A percentile compares a stretch with the other conserved stretches of the same genome.
phyloP scores from a whole-genome alignment of 2,888 invertebrate genomes.

The Epinotia bilunana region DNA sequence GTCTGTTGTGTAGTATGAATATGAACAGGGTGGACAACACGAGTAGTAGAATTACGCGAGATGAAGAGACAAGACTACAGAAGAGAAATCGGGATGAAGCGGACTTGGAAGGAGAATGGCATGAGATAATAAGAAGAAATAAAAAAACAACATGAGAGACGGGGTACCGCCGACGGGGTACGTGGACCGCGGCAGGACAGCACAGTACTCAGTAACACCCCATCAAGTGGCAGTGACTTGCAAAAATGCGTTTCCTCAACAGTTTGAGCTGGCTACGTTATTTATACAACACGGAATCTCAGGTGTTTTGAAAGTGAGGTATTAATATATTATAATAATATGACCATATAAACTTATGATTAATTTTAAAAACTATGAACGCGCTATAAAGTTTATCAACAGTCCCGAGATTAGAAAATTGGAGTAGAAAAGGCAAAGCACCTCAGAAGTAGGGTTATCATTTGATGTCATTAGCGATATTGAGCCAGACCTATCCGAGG shows the following conservation, averaged over 20 bases:
- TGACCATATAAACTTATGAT: conserved; percentile 41
- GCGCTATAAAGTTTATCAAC: no score
- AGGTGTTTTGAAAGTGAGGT: conserved; percentile 17
- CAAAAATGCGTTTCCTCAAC: conserved; percentile 35
- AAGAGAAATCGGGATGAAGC: neutral
- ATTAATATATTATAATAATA: no score
- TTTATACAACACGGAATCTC: conserved; percentile 6
- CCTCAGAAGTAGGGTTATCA: conserved; percentile 15
- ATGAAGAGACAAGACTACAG: neutral
- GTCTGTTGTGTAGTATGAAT: neutral
- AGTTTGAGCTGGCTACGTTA: conserved; percentile 27
- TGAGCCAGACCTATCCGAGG: conserved; percentile 39
- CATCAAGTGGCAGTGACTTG: neutral
- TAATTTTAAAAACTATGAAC: conserved; percentile 20
- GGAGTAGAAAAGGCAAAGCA: conserved; percentile 1
- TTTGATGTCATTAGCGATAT: conserved; percentile 36
- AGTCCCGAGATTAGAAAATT: no score
- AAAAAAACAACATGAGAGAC: neutral
- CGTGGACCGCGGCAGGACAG: no score
- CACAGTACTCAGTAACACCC: neutral
- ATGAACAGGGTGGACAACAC: neutral
- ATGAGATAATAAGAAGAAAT: neutral
- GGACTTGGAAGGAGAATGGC: neutral
- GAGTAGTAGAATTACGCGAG: no score
- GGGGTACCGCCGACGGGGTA: no score